phyloP scores from a whole-genome alignment of 2,888 invertebrate genomes.

The Andrena camellia region DNA sequence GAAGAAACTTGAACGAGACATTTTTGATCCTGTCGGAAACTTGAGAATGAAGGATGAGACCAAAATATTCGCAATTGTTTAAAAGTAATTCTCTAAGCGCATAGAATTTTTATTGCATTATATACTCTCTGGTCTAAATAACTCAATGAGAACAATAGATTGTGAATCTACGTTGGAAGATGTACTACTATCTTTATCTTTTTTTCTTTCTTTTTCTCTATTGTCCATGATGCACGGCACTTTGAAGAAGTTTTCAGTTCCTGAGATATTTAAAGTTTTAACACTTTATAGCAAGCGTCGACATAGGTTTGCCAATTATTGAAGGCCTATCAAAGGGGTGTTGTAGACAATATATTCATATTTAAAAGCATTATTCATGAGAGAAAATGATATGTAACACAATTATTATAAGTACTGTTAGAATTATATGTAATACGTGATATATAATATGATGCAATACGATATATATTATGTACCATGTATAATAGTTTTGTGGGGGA shows the following conservation, averaged over 20 bases:
- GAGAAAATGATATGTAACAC: conserved; percentile 47
- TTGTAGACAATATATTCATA: conserved; percentile 74
- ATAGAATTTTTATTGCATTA: conserved; percentile 25
- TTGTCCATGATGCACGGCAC: conserved; percentile 7
- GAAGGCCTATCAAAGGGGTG: conserved; percentile 74
- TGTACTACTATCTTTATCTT: conserved; percentile 25
- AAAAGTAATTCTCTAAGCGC: conserved; percentile 25
- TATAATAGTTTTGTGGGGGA: conserved; percentile 34
- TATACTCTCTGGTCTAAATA: conserved; percentile 18
- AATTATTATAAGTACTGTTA: conserved; percentile 62
- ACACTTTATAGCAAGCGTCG: conserved; percentile 44
- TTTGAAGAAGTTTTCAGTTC: conserved; percentile 14
- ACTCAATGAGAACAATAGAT: conserved; percentile 23
- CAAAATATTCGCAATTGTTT: conserved; percentile 22
- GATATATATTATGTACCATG: conserved; percentile 22
- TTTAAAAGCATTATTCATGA: conserved; percentile 55
- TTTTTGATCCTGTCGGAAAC: conserved; percentile 11
- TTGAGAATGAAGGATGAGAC: conserved; percentile 20
- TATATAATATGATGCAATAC: conserved; percentile 35
- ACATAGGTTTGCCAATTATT: conserved; percentile 74
- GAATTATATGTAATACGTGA: conserved; percentile 52
- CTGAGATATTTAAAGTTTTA: conserved; percentile 35
- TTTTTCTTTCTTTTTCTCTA: conserved; percentile 8
- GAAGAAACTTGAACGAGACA: conserved; percentile 32
- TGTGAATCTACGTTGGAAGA: conserved; percentile 28